Evolutionary conservation across 1,140 invertebrate species (phyloP), one percentile per base, ranked within the genome.

Genomic region (Antheraea pernyi): DNA sequence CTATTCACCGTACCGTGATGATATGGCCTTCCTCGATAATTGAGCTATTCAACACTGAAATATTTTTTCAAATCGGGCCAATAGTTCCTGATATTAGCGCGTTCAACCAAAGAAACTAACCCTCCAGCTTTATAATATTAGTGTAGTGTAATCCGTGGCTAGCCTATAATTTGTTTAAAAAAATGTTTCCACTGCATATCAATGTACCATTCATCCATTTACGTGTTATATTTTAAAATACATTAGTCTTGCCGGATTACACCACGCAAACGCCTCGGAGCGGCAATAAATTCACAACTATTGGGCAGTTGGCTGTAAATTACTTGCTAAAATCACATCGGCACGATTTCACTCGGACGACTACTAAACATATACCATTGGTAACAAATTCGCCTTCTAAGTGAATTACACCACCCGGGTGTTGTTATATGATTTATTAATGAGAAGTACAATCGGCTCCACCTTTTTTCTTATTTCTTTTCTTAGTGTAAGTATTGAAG

Each of bases 211-310:
- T 30, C 22, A 30, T 30, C 22, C 22, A 16, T 53, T 53, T 53
- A 53, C 46, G 11, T 53, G 13, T 53, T 11, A 48, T 48, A 48
- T 48, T 53, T 53, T 53, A 53, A 53, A 53, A 53, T 53, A 53
- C 16, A 53, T 53, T 53, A 53, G 46, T 53, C 46, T 53, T 53
- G 11, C 66, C 39, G 70, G 70, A 80, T 78, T 82, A 79, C 77
- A 61, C 60, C 60, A 61, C 36, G 36, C 36, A 9, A 61, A 61
- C 36, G 36, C 10, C 60, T 36, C 19, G 60, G 19, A 36, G 60
- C 60, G 19, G 60, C 16, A 22, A 61, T 61, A 61, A 61, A 61
- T 61, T 61, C n/a, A 61, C 60, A 61, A 30, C 60, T 30, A 61
- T 61, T 61, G 60, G 60, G 60, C 60, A 61, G 60, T 22, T 36